Base-by-base conservation (phyloP, 53 echinoderm and acorn worm species). In the Zoroaster sp. region DNA sequence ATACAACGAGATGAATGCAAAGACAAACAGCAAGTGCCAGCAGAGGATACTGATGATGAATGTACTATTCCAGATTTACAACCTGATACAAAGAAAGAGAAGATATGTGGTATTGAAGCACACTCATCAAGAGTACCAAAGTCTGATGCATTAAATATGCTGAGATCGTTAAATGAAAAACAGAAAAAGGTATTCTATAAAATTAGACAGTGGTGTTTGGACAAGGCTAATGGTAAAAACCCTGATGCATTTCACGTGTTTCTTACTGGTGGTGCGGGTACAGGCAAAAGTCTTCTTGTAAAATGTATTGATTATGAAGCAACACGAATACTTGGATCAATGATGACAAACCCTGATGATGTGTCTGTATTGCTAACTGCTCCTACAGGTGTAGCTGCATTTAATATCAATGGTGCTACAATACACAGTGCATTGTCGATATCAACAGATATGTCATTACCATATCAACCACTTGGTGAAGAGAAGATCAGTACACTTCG, bases 241-340 rank as follows among this genome's bases (percentile, higher is more conserved):
- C 72, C 86, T 72, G 72, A 93, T 72, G 90, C 93, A 21, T 93
- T 90, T 87, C 63, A 73, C 21, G 65, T 90, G 30, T 93, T 93
- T 69, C 35, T 90, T 5, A 87, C 87, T 69, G 93, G 93, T 37
- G 92, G 92, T 37, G 91, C 91, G 49, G 91, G 91, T 2, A 91
- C 91, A 9, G 92, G 92, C 35, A 92, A 92, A 76, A 83, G 87
- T 66, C 93, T 90, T 79, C 69, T 93, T 9, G 53, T 90, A 18
- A 93, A 90, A 35, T 90, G 78, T 38, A 63, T 93, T 39, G 35
- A 87, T 67, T 70, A 93, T 93, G 78, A 93, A 78, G 90, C 93
- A 71, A 78, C 90, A 73, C 75, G 90, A 43, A 80, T 90, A 51
- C 59, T 93, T 77, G 90, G 45, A 4, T 3, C 32, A 87, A 78